Evolutionary conservation across 2,888 invertebrate species (phyloP).

Genomic region (Tipula vernalis): DNA sequence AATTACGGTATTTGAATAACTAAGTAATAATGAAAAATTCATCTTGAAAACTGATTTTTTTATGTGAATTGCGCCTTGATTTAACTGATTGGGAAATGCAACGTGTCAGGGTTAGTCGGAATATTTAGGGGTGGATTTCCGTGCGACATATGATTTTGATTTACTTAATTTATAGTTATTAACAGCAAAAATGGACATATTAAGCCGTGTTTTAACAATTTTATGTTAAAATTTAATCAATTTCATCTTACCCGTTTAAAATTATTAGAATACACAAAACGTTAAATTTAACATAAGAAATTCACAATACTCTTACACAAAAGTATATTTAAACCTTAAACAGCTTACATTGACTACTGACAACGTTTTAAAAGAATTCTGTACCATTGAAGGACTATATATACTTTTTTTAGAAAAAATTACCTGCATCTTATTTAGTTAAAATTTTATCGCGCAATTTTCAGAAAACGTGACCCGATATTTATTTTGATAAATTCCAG

Average conservation of each 20-base stretch:
- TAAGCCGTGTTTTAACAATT: too few species aligned
- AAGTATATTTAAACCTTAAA: background rate
- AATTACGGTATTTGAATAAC: background rate
- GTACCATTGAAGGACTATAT: background rate
- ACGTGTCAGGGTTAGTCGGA: too few species aligned
- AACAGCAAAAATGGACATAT: too few species aligned
- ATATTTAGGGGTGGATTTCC: too few species aligned
- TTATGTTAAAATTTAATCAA: too few species aligned
- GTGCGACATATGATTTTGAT: too few species aligned
- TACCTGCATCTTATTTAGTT: background rate
- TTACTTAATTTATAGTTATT: too few species aligned
- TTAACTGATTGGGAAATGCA: too few species aligned
- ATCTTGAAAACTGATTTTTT: background rate
- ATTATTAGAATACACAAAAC: background rate
- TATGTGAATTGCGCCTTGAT: background rate
- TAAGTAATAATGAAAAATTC: background rate
- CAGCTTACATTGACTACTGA: background rate
- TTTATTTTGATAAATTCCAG: background rate
- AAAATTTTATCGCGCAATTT: background rate
- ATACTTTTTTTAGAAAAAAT: background rate
- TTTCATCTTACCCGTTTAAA: background rate
- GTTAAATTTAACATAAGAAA: too few species aligned
- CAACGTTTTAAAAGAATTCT: background rate
- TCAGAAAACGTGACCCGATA: background rate
- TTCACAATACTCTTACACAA: too few species aligned